These are phyloP conservation scores for Thunnus thynnus DNA, from an alignment of 2,113 vertebrate species.

Conservation along the genomic window DNA sequence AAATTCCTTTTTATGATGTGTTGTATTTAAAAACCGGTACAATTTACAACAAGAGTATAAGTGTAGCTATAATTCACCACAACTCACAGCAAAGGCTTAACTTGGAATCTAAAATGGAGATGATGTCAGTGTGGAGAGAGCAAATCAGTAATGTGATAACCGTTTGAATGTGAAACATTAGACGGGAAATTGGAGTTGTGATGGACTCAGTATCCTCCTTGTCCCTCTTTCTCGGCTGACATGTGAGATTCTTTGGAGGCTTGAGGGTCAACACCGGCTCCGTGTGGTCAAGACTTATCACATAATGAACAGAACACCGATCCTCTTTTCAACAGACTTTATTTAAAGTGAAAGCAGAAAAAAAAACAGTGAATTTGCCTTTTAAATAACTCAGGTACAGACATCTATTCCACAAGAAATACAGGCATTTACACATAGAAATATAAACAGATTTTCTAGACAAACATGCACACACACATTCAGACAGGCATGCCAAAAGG, in stretches of 20 bases:
- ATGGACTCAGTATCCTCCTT: slow-evolving; percentile 69
- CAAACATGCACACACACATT: slow-evolving; percentile 52
- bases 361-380: slow-evolving; percentile 41
- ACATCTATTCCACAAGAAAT: slow-evolving; percentile 43
- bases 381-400: slow-evolving; percentile 61
- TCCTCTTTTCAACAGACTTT: slow-evolving; percentile 67
- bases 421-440: slow-evolving; percentile 50
- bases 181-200: slow-evolving; percentile 72
- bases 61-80: slow-evolving; percentile 14
- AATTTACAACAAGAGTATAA: slow-evolving; percentile 12
- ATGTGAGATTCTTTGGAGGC: slow-evolving; percentile 75
- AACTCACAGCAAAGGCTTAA: slow-evolving; percentile 26
- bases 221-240: slow-evolving; percentile 68
- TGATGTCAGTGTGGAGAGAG: slow-evolving; percentile 70
- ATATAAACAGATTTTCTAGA: slow-evolving; percentile 67
- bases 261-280: slow-evolving; percentile 61
- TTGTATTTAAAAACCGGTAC: slow-evolving; percentile 6
- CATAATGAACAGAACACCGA: slow-evolving; percentile 57
- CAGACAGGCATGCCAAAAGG: slow-evolving; percentile 68
- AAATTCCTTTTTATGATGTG: neutral
- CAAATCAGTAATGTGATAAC: slow-evolving; percentile 75
- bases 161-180: slow-evolving; percentile 75
- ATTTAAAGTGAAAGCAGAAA: slow-evolving; percentile 64
- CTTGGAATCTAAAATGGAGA: slow-evolving; percentile 65
- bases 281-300: slow-evolving; percentile 55